Evolutionary conservation across 2,113 vertebrate species (phyloP), one percentile per base, ranked within the genome.

Genomic region (Colinus virginianus): DNA sequence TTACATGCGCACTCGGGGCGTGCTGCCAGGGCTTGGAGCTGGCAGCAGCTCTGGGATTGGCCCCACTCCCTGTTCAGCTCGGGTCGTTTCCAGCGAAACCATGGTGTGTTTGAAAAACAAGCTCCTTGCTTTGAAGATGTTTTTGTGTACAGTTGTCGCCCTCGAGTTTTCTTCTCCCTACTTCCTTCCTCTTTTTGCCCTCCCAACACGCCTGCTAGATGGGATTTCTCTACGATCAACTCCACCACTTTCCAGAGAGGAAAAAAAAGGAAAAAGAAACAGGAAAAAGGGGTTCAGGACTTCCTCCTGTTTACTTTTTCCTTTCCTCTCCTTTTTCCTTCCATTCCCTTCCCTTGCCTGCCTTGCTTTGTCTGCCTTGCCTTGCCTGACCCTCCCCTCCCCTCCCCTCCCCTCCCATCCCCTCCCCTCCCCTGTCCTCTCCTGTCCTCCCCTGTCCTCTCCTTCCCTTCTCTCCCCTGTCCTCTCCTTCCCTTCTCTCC

Each of bases 1-100:
- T 94, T 83, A 90, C 78, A 46, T 0, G 0, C 2, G 0, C 0
- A 0, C 34, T 75, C 0, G 0, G 58, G 46, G 78, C 40, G 2
- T 51, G 25, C 80, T 75, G 93, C 72, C 91, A 95, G 62, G 36
- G 75, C 75, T 89, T n/a, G 62, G 71, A 45, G 7, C 64, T 91
- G 91, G 78, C 93, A 85, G 68, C 7, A 2, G 79, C 49, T 32
- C 32, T 2, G 0, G 23, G 21, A 82, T 71, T 95, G 80, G 78
- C 90, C 36, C 3, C 1, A 45, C 55, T 94, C 68, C 82, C 82
- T 45, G 66, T 42, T 19, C 0, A 0, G 45, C 58, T 43, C 0
- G 0, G 8, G 51, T 63, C 34, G 63, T 78, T 90, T 90, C 75
- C 78, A 62, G 45, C 0, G 3, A 90, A 96, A 88, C 70, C 26